Evolutionary conservation across 2,888 invertebrate species (phyloP).

Genomic region (Erebia palarica): DNA sequence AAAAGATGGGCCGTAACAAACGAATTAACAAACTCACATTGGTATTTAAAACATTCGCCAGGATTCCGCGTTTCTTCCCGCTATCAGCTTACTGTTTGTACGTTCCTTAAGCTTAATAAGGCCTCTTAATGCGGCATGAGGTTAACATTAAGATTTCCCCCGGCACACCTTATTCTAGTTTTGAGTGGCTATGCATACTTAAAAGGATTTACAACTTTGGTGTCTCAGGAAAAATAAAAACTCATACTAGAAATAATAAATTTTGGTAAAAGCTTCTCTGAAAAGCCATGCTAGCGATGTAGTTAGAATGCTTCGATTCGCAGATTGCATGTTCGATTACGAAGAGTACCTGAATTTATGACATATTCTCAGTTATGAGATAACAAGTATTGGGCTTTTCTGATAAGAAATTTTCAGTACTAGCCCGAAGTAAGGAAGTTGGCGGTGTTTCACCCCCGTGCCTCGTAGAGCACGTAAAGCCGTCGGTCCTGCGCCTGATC

Average conservation of each 20-base stretch:
- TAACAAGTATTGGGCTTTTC: too few species aligned
- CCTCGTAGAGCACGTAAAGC: too few species aligned
- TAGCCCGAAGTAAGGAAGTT: too few species aligned
- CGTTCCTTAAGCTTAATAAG: slow-evolving; percentile 32
- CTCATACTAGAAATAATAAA: background rate
- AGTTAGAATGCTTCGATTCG: too few species aligned
- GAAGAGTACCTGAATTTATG: too few species aligned
- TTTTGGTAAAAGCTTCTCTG: background rate
- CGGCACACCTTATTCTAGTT: slow-evolving; percentile 32
- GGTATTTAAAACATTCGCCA: background rate
- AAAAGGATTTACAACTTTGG: slow-evolving; percentile 31
- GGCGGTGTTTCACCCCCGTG: too few species aligned
- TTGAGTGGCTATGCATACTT: slow-evolving; percentile 28
- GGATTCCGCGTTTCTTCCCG: background rate
- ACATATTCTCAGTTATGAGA: too few species aligned
- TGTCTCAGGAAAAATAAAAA: slow-evolving; percentile 10
- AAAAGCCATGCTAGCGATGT: slow-evolving; percentile 4
- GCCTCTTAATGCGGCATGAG: slow-evolving; percentile 34
- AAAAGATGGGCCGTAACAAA: too few species aligned
- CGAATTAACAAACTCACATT: too few species aligned
- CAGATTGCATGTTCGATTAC: too few species aligned
- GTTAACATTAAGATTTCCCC: slow-evolving; percentile 38
- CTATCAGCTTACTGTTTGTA: background rate
- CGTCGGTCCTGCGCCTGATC: too few species aligned
- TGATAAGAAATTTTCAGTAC: too few species aligned